phyloP scores from a whole-genome alignment of 2,797 vertebrate species.

The Sciurus vulgaris region DNA sequence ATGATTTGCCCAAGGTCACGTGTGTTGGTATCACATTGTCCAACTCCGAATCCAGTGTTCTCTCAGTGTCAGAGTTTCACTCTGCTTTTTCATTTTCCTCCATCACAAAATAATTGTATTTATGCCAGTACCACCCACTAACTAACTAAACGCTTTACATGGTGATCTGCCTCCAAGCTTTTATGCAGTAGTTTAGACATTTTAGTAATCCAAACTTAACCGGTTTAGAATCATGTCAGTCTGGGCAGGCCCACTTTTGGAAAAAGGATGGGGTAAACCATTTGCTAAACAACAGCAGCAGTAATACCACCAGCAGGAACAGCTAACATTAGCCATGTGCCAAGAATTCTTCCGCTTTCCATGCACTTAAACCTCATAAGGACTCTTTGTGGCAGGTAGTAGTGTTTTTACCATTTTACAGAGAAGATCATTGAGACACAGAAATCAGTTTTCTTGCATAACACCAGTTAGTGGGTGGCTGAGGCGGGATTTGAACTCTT shows the following conservation, averaged over 20 bases:
- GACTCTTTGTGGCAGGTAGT: background rate
- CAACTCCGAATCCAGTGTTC: background rate
- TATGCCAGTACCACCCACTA: fast-evolving
- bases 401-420: background rate
- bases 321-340: background rate
- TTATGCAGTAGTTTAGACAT: background rate
- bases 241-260: background rate
- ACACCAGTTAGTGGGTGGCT: background rate
- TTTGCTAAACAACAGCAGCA: background rate
- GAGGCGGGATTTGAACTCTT: constrained; percentile 4
- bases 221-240: background rate
- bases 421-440: background rate
- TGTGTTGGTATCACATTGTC: background rate
- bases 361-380: background rate
- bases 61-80: background rate
- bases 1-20: constrained; percentile 72
- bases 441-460: background rate
- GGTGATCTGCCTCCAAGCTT: background rate
- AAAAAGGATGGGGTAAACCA: background rate
- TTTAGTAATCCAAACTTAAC: background rate
- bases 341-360: background rate
- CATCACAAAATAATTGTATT: background rate
- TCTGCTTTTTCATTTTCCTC: background rate
- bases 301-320: background rate
- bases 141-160: background rate